phyloP scores from a whole-genome alignment of 1,140 invertebrate species.

The Drosophila azteca region DNA sequence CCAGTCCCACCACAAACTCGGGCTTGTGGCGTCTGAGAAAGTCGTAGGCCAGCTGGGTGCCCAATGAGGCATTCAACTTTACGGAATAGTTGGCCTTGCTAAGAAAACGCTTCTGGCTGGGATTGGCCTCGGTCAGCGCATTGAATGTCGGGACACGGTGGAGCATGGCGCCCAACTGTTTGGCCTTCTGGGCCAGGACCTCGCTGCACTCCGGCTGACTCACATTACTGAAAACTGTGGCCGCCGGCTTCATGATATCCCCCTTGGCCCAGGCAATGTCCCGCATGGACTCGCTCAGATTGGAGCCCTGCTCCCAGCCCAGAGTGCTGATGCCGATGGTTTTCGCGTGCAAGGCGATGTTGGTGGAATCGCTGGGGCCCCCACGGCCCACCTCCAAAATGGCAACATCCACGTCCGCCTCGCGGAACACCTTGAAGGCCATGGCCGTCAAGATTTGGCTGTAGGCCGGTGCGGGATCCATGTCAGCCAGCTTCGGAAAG shows the following conservation, averaged over 20 bases:
- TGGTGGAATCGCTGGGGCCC: conserved; percentile 97
- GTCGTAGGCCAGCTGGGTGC: conserved; percentile 90
- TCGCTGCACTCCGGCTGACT: conserved; percentile 88
- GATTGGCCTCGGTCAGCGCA: conserved; percentile 46
- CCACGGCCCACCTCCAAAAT: conserved; percentile 99
- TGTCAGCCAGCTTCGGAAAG: conserved; percentile 86
- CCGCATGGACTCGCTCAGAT: conserved; percentile 93
- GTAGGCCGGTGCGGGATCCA: conserved; percentile 93
- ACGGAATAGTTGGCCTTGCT: conserved; percentile 53
- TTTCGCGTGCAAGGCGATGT: conserved; percentile 91
- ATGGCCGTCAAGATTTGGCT: conserved; percentile 97
- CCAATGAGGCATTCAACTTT: conserved; percentile 91
- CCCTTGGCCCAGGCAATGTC: conserved; percentile 98
- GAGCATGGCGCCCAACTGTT: conserved; percentile 86
- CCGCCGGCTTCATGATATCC: conserved; percentile 95
- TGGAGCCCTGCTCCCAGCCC: conserved; percentile 93
- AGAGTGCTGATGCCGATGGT: conserved; percentile 92
- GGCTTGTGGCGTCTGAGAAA: conserved; percentile 86
- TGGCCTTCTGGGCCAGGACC: conserved; percentile 88
- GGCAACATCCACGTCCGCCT: conserved; percentile 95
- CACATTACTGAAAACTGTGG: conserved; percentile 89
- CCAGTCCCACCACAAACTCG: conserved; percentile 47
- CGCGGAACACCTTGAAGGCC: conserved; percentile 94
- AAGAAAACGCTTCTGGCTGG: conserved; percentile 38
- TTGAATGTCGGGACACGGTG: conserved; percentile 45